Evolutionary conservation across 2,797 vertebrate species (phyloP).

Genomic region (Micropoecilia bifurca): DNA sequence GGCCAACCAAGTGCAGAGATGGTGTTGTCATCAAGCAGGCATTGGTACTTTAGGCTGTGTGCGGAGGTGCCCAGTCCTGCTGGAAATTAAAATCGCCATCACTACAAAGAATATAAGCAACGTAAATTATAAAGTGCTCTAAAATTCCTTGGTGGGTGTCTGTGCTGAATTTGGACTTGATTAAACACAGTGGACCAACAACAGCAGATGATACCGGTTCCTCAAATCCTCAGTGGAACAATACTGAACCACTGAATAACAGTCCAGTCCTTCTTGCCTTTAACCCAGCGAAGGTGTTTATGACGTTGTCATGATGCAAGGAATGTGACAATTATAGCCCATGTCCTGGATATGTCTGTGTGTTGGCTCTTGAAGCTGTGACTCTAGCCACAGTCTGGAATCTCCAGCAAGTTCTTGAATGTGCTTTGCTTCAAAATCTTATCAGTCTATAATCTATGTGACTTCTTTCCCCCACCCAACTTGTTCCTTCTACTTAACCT

Average conservation of each 20-base stretch:
- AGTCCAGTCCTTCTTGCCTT: neutral
- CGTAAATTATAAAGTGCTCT: neutral
- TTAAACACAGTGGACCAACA: too few relatives aligned
- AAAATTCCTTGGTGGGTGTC: neutral
- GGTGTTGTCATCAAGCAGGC: neutral
- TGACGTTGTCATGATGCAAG: neutral
- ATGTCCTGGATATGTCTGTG: neutral
- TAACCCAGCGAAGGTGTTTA: neutral
- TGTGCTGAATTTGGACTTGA: neutral
- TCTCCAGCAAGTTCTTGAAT: neutral
- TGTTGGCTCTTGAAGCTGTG: neutral
- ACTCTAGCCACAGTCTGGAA: neutral
- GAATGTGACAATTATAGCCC: neutral
- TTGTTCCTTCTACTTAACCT: too few relatives aligned
- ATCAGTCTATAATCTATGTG: too few relatives aligned
- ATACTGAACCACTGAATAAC: neutral
- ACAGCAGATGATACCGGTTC: neutral
- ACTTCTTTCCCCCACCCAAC: too few relatives aligned
- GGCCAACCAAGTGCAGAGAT: neutral
- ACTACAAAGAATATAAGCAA: neutral
- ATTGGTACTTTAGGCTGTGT: neutral
- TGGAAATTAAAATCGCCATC: neutral
- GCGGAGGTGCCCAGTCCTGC: neutral
- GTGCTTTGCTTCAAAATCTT: neutral
- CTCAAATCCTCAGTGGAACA: neutral